Base-by-base conservation (phyloP, 2,888 invertebrate genomes). In the Myopa testacea region DNA sequence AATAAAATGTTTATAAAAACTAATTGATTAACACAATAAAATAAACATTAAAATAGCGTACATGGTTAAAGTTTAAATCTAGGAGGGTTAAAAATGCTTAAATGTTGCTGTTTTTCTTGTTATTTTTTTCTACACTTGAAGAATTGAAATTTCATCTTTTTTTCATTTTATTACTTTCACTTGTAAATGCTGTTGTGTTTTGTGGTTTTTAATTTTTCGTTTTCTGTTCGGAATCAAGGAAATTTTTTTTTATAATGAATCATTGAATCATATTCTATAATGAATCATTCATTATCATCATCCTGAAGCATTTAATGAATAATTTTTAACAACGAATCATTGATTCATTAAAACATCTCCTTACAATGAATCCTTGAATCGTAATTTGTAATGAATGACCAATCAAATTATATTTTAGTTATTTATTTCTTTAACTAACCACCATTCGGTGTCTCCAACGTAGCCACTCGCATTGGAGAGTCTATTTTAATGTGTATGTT, bases 361-460 rank as follows among this genome's bases (percentile, higher is more conserved):
- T 26, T 26, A 26, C 26, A 26, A 26, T 26, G 26, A 26, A 26
- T 26, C 1, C 26, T 26, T 26, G 26, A 26, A 26, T 26, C 26
- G 26, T 26, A 26, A 26, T 26, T 26, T 26, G 26, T 26, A 26
- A 26, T 26, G 26, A 26, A 26, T 26, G 26, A 26, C 26, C 26
- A 26, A 26, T 26, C 26, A 26, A 26, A 26, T 73, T 52, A 10
- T 40, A 12, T n/a, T 55, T 55, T 5, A 8, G 5, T 55, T 55
- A 55, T n/a, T n/a, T 69, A 19, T 52, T 72, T 67, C 45, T 55
- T 73, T 37, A 84, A 87, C 90, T 90, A 86, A 89, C 89, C 89
- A 86, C 89, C 89, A 88, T 88, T 84, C 87, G 90, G 88, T 87
- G 90, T 86, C 81, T 86, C 84, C 87, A 87, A 80, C 81, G 86